phyloP scores from a whole-genome alignment of 2,888 invertebrate genomes.

The Torymus auratus region DNA sequence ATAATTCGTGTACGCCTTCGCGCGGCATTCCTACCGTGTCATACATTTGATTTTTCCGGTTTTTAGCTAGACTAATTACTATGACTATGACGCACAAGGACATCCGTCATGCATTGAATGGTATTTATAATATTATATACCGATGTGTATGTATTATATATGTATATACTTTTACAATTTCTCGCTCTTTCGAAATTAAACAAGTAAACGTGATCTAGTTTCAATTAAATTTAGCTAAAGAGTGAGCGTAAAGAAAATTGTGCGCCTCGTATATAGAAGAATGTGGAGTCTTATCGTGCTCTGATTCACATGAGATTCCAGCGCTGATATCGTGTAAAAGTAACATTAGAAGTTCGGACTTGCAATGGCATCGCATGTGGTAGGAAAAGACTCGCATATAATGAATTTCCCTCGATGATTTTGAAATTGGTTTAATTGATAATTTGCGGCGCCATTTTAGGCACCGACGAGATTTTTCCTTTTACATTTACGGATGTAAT shows the following conservation, averaged over 20 bases:
- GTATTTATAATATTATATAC: too few relatives aligned
- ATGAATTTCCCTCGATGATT: constrained; percentile 10
- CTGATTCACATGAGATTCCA: constrained; percentile 51
- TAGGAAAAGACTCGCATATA: not conserved
- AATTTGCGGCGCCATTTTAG: not conserved
- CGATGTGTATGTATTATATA: too few relatives aligned
- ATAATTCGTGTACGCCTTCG: constrained; percentile 25
- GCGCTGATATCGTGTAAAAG: constrained; percentile 39
- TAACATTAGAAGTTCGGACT: constrained; percentile 31
- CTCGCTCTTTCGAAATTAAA: not conserved
- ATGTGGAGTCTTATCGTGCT: constrained; percentile 39
- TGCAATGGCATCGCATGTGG: not conserved
- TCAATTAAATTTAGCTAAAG: constrained; percentile 7
- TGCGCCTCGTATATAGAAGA: constrained; percentile 2
- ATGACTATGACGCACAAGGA: not conserved
- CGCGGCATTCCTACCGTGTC: constrained; percentile 39
- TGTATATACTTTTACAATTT: too few relatives aligned
- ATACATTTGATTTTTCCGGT: constrained; percentile 25
- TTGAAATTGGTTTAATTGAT: constrained; percentile 8
- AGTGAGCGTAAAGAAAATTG: constrained; percentile 22
- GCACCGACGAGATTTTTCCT: constrained; percentile 2
- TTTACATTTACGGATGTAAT: not conserved
- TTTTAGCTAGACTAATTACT: not conserved
- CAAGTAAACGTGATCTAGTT: not conserved
- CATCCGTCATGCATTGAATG: not conserved